A percentile compares a stretch with the other conserved stretches of the same genome.
Conservation (phyloP, 2,888 invertebrate species). For the Pristionchus mayeri region DNA sequence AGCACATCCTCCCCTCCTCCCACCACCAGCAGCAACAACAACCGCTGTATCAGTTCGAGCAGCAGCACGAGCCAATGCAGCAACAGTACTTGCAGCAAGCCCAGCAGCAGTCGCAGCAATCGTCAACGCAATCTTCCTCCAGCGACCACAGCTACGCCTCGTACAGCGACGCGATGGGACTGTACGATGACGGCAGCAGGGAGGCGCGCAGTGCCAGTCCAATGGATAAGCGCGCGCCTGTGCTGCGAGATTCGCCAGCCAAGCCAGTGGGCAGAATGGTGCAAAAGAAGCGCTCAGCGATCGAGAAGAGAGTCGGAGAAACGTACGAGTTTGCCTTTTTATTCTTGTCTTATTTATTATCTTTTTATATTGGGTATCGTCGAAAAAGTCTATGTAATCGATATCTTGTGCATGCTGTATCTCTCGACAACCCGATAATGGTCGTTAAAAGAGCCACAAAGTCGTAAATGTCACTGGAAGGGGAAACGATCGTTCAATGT, state of each 20-base stretch:
- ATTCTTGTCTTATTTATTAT: constrained; percentile 16
- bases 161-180: neutral
- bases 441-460: constrained; percentile 36
- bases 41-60: neutral
- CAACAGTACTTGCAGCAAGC: neutral
- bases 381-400: neutral
- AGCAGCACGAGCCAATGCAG: neutral
- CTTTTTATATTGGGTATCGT: neutral
- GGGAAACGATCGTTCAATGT: neutral
- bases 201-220: constrained; percentile 2
- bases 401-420: constrained; percentile 19
- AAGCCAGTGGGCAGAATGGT: neutral
- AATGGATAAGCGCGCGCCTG: neutral
- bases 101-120: neutral
- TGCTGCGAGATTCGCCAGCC: neutral
- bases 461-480: constrained; percentile 38
- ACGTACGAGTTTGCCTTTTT: constrained; percentile 40
- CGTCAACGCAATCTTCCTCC: neutral
- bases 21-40: neutral
- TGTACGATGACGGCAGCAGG: constrained; percentile 22
- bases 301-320: constrained; percentile 43
- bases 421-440: neutral
- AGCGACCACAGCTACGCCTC: constrained; percentile 22
- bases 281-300: neutral
- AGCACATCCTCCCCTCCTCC: neutral